These are phyloP conservation scores for Oreotrochilus melanogaster DNA, from an alignment of 2,113 vertebrate species.

Conservation along the genomic window DNA sequence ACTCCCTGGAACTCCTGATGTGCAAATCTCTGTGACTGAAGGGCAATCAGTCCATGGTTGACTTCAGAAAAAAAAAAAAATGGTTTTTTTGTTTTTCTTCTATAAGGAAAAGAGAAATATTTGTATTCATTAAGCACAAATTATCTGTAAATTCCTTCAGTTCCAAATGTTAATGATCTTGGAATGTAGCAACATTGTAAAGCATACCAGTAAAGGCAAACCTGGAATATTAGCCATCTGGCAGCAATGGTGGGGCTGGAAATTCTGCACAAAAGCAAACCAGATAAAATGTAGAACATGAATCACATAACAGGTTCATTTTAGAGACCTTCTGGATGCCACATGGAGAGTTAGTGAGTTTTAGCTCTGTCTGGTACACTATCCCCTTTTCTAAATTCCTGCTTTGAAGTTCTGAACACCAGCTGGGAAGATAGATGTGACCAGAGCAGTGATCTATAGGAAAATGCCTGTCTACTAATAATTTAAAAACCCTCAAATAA, in stretches of 20 bases:
- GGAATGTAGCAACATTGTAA: not conserved
- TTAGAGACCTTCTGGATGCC: not conserved
- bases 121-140: not conserved
- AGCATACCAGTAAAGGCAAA: not conserved
- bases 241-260: not conserved
- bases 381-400: not conserved
- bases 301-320: not conserved
- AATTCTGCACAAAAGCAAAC: not conserved
- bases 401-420: not conserved
- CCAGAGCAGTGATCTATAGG: not conserved
- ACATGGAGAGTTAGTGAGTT: not conserved
- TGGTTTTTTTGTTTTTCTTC: not conserved
- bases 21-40: not conserved
- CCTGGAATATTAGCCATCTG: not conserved
- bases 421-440: not conserved
- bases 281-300: not conserved
- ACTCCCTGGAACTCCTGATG: not conserved
- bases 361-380: not conserved
- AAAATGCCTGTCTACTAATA: not conserved
- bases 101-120: not conserved
- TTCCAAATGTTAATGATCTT: not conserved
- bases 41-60: not conserved
- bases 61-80: not conserved
- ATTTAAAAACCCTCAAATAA: not conserved
- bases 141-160: not conserved